Percentiles rank a stretch among this genome's conserved stretches.
Evolutionary conservation across 2,888 invertebrate species (phyloP).

Genomic region (Lingula anatina): DNA sequence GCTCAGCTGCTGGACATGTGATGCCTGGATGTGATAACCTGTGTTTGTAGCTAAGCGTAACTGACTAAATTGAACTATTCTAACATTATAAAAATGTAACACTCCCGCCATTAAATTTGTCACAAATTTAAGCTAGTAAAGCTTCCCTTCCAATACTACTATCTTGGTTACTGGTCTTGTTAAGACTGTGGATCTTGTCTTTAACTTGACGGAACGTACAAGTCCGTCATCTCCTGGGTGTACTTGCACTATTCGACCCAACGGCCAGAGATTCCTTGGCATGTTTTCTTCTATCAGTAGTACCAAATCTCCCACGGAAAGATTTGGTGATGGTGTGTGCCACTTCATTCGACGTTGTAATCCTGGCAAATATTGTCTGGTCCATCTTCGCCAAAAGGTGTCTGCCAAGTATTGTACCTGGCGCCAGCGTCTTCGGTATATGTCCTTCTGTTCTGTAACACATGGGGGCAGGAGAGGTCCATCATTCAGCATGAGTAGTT

Average conservation of each 20-base stretch:
- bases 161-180: slow-evolving; percentile 1
- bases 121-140: no score
- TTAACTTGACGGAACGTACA: background rate
- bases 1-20: no score
- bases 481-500: background rate
- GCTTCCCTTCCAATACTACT: no score
- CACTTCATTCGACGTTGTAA: slow-evolving; percentile 5
- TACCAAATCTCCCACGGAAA: slow-evolving; percentile 2
- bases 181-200: background rate
- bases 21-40: no score
- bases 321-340: background rate
- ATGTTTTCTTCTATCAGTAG: background rate
- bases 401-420: slow-evolving; percentile 7
- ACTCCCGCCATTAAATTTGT: no score
- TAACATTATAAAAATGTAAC: no score
- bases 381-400: slow-evolving; percentile 4
- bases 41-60: no score
- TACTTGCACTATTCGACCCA: background rate
- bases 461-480: slow-evolving; percentile 1
- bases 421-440: slow-evolving; percentile 1
- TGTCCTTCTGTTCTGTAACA: background rate
- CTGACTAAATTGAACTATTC: no score
- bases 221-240: slow-evolving; percentile 1
- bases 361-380: background rate
- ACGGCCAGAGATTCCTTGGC: slow-evolving; percentile 1